Evolutionary conservation across 1,140 invertebrate genomes (phyloP).

Genomic region (Halictus rubicundus): DNA sequence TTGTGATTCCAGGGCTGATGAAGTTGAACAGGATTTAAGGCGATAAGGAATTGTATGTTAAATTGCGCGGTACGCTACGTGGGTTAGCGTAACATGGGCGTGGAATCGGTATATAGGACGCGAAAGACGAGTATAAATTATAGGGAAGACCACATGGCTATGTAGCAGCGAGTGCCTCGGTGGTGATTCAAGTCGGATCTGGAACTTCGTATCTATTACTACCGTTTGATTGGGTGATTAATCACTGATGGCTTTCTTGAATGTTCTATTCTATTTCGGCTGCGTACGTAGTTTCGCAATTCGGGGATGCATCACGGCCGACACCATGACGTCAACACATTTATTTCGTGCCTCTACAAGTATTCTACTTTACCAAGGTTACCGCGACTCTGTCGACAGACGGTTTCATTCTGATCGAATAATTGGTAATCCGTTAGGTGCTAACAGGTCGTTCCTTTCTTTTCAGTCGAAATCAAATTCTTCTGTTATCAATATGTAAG

Average conservation of each 20-base stretch:
- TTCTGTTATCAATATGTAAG: no score
- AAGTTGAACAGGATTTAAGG: conserved; percentile 21
- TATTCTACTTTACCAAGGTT: not conserved
- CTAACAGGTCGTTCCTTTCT: no score
- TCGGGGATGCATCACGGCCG: conserved; percentile 10
- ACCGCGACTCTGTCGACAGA: not conserved
- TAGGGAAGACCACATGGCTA: conserved; percentile 46
- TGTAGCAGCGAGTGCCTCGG: conserved; percentile 38
- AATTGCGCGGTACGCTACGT: conserved; percentile 19
- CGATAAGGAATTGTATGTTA: conserved; percentile 20
- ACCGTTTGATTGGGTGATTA: conserved; percentile 40
- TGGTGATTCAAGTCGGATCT: conserved; percentile 44
- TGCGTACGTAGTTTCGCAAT: conserved; percentile 15
- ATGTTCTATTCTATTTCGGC: conserved; percentile 29
- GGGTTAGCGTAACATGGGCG: conserved; percentile 39
- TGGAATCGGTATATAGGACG: conserved; percentile 45
- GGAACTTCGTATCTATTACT: conserved; percentile 31
- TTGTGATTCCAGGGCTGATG: not conserved
- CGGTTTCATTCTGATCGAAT: no score
- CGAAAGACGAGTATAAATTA: conserved; percentile 47
- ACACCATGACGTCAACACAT: not conserved
- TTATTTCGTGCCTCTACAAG: not conserved
- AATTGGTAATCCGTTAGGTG: no score
- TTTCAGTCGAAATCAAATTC: no score
- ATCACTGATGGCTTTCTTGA: conserved; percentile 30